Conservation (phyloP, 2,888 invertebrate species). For the Abrostola tripartita region DNA sequence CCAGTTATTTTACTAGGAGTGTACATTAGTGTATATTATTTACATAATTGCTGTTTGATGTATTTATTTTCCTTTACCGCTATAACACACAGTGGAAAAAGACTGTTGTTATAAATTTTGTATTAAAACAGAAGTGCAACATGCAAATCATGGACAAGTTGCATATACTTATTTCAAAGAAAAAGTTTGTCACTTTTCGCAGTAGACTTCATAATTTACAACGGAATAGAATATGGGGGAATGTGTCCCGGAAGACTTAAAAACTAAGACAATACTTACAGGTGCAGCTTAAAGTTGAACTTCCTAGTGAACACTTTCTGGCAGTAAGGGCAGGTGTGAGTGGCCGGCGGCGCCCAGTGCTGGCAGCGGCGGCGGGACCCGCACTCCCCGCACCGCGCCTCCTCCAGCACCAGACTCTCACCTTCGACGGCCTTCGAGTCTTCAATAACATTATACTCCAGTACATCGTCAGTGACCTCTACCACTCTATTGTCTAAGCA, state of each 20-base stretch:
- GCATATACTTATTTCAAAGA: no score
- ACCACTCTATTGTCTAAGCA: conserved; percentile 14
- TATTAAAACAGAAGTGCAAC: no score
- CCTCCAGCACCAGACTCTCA: conserved; percentile 13
- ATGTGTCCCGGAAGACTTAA: background rate
- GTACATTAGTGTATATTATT: background rate
- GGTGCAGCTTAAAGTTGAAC: conserved; percentile 70
- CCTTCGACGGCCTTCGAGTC: conserved; percentile 23
- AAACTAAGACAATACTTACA: conserved; percentile 59
- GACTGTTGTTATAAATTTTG: no score
- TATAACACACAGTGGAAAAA: no score
- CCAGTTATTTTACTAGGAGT: background rate
- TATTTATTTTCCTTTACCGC: no score
- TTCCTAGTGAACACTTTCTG: conserved; percentile 71
- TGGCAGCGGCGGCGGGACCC: conserved; percentile 64
- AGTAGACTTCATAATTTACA: no score
- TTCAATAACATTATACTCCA: conserved; percentile 15
- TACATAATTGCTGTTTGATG: no score
- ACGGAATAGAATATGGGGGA: no score
- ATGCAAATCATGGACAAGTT: no score
- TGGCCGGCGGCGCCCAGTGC: conserved; percentile 61
- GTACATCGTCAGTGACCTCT: conserved; percentile 22
- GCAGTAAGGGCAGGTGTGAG: conserved; percentile 67
- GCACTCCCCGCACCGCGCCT: conserved; percentile 59
- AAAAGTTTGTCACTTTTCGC: no score